These are phyloP conservation scores for human (Homo sapiens) DNA, from an alignment of 2,113 vertebrate genomes.

Conservation along the genomic window GRCh38 chr18:25208501-25209000, in stretches of 20 bases:
- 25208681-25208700: too few relatives aligned
- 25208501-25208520: background rate
- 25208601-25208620: background rate
- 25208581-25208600: background rate
- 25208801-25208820: too few relatives aligned
- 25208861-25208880: too few relatives aligned
- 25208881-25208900: too few relatives aligned
- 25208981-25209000: conserved; percentile 40
- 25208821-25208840: too few relatives aligned
- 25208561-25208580: background rate
- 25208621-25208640: conserved; percentile 3
- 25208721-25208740: too few relatives aligned
- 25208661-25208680: conserved; percentile 23
- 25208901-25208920: conserved; percentile 39
- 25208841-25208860: too few relatives aligned
- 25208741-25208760: too few relatives aligned
- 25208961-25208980: conserved; percentile 57
- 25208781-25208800: too few relatives aligned
- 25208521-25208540: background rate
- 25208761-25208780: too few relatives aligned
- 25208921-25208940: conserved; percentile 28
- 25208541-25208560: too few relatives aligned
- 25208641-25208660: conserved; percentile 62
- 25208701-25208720: too few relatives aligned
- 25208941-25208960: conserved; percentile 66